Evolutionary conservation across 2,113 vertebrate genomes (phyloP).

Genomic region (Gnathonemus echidnorhynchus): DNA sequence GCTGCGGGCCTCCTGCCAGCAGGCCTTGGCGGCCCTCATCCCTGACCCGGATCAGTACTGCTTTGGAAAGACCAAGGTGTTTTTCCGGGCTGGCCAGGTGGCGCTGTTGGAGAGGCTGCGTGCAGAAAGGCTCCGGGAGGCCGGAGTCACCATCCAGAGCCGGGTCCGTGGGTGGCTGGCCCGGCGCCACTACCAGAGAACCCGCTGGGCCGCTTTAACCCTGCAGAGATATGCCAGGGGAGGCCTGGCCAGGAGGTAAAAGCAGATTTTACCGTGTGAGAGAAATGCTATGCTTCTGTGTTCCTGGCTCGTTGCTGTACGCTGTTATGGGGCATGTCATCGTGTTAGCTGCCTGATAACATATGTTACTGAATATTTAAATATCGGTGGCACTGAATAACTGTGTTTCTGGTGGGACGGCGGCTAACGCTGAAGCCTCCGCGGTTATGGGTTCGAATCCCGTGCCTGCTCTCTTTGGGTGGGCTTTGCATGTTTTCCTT

Average conservation of each 20-base stretch:
- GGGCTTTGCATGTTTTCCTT: neutral
- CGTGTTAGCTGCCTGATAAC: neutral
- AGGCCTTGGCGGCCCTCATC: conserved; percentile 50
- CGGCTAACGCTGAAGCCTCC: neutral
- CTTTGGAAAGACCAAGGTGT: conserved; percentile 64
- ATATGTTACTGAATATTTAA: neutral
- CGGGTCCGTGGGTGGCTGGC: conserved; percentile 61
- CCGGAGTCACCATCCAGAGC: conserved; percentile 59
- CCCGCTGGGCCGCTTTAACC: conserved; percentile 33
- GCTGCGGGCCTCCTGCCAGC: conserved; percentile 43
- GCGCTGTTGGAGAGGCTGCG: conserved; percentile 63
- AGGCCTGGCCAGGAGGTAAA: conserved; percentile 57
- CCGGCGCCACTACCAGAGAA: conserved; percentile 30
- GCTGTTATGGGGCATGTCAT: neutral
- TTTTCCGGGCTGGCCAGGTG: conserved; percentile 63
- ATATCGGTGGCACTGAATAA: neutral
- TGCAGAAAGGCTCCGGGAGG: conserved; percentile 43
- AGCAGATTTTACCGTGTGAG: neutral
- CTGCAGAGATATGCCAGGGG: conserved; percentile 62
- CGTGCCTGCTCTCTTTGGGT: neutral
- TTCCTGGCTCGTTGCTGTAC: neutral
- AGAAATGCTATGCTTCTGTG: neutral
- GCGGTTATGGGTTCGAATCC: neutral
- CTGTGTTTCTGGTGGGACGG: neutral
- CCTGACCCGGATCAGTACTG: conserved; percentile 53